These are phyloP conservation scores for Brachyhypopomus gauderio DNA, from an alignment of 2,113 vertebrate species.

Conservation along the genomic window DNA sequence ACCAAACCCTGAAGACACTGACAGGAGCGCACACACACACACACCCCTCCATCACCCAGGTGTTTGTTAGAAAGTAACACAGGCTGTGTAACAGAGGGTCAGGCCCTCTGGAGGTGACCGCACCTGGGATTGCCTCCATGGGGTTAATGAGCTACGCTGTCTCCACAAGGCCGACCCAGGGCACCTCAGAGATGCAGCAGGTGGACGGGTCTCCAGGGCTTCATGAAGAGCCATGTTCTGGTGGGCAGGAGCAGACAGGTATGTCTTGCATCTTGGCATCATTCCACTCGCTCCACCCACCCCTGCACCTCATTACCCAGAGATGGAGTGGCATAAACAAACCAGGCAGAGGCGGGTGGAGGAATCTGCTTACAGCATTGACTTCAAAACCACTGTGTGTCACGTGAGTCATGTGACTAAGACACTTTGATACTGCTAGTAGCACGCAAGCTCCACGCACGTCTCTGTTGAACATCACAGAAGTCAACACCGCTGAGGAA, in stretches of 20 bases:
- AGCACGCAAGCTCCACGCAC: no score
- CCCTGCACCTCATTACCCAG: background rate
- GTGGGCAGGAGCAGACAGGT: slow-evolving; percentile 18
- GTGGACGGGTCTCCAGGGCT: slow-evolving; percentile 7
- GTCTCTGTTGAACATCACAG: no score
- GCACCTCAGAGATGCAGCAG: slow-evolving; percentile 12
- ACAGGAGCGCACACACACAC: background rate
- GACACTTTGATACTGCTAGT: background rate
- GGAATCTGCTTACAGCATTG: background rate
- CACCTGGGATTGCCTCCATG: background rate
- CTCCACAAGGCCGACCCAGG: background rate
- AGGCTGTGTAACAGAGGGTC: background rate
- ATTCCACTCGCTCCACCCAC: background rate
- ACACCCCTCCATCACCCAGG: background rate
- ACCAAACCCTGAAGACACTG: background rate
- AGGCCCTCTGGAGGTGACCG: background rate
- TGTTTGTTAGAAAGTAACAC: background rate
- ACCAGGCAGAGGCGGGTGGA: background rate
- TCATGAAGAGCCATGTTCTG: slow-evolving; percentile 6
- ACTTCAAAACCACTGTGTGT: background rate
- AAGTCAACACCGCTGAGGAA: no score
- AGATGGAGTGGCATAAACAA: slow-evolving; percentile 9
- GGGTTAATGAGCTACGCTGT: slow-evolving; percentile 15
- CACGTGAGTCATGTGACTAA: background rate
- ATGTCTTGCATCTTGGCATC: slow-evolving; percentile 30